Base-by-base conservation (phyloP, 2,888 invertebrate genomes). In the Dione juno region DNA sequence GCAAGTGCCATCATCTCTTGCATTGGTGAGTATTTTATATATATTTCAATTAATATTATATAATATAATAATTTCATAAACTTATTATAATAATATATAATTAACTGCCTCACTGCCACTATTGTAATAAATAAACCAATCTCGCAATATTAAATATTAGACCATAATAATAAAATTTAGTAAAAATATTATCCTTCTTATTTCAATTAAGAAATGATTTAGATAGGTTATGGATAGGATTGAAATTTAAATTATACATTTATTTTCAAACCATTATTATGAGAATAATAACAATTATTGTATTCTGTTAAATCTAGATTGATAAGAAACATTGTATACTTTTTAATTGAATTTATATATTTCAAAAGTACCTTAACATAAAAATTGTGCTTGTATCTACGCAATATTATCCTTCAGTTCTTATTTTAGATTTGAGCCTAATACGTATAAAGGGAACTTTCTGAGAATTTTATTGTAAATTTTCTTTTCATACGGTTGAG, bases 11-110 rank as follows among this genome's bases (percentile, higher is more conserved):
- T 76, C 80, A 81, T 81, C 83, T 84, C 87, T 84, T 82, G 82
- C 78, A 78, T 80, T 85, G 89, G 92, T 92, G 83, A 90, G 89
- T 88, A 75, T 54, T 59, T 76, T 57, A 57, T 43, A 67, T 13
- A 43, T 45, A 52, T 65, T 48, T 57, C 48, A 37, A 61, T 63
- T 50, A 73, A 14, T 41, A 59, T 35, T 37, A 48, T 48, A 21
- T 57, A 5, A 9, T 11, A 21, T 8, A n/a, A 9, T n/a, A 37
- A 7, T 5, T 54, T 11, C 43, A n/a, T 16, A 10, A 19, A 10
- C 10, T 13, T 54, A 3, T 3, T 3, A 40, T 6, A 3, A 50
- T 10, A n/a, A 57, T 16, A 63, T 35, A 43, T 37, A n/a, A 28
- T 9, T 2, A 57, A 19, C 35, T 11, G 14, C 1, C 0, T 68